These are phyloP conservation scores for Simalia tracyae DNA, from an alignment of 2,797 vertebrate species.

Conservation along the genomic window DNA sequence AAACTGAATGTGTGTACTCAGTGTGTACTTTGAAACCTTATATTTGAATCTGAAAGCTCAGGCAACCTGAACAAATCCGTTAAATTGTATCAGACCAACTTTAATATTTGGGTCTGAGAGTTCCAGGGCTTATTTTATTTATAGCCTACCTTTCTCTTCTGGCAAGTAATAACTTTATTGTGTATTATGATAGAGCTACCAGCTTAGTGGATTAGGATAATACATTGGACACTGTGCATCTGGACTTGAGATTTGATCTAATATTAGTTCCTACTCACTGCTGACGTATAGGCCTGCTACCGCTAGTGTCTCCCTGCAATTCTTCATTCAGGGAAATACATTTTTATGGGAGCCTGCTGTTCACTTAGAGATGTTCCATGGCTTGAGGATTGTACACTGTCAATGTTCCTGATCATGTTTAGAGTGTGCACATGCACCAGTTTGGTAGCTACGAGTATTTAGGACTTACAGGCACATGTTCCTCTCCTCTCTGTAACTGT, in stretches of 20 bases:
- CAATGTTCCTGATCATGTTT: too few relatives aligned
- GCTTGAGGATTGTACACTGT: too few relatives aligned
- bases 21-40: background rate
- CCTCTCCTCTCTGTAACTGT: background rate
- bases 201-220: background rate
- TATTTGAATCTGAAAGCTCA: background rate
- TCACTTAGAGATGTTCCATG: too few relatives aligned
- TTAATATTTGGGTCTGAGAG: background rate
- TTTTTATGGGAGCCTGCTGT: background rate
- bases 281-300: background rate
- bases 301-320: background rate
- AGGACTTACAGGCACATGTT: background rate
- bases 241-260: background rate
- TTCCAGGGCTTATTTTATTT: background rate
- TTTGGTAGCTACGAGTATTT: background rate
- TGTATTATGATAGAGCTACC: background rate
- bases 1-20: background rate
- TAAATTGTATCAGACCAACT: background rate
- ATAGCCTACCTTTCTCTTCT: background rate
- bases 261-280: background rate
- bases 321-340: background rate
- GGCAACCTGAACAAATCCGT: background rate
- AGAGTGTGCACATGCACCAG: background rate
- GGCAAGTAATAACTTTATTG: background rate
- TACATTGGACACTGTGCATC: background rate